Base-by-base conservation (phyloP, 2,888 invertebrate species). In the Nysson spinosus region DNA sequence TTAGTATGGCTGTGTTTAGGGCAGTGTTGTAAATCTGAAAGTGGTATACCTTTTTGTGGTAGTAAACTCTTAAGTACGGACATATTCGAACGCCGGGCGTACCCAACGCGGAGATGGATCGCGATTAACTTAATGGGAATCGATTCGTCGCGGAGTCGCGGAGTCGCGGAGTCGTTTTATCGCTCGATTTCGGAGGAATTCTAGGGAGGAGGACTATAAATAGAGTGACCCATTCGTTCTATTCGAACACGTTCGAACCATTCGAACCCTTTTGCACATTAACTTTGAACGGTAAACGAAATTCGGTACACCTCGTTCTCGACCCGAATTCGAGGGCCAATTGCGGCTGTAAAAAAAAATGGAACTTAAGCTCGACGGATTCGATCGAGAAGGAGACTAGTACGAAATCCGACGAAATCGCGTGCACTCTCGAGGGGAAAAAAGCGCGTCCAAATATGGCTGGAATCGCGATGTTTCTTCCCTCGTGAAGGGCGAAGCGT, bases 1-100 rank as follows among this genome's bases (percentile, higher is more conserved):
- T 89, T 89, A 88, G 89, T 88, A 89, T 89, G 90, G 89, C 90
- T 90, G 90, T 90, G 90, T 89, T 88, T 83, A 82, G 79, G 80
- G 79, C 82, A 83, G 81, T 82, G 83, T 82, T 84, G 81, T 83
- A 79, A 80, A 84, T 83, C 78, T 75, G 76, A 79, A 73, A 73
- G 72, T 74, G 74, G 73, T 70, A 73, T 74, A 80, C 72, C 75
- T 70, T 71, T n/a, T 80, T 74, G 71, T 72, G 73, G 75, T 82
- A 75, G 74, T 62, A 69, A 68, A 75, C 46, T 64, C 72, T 73
- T 75, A 72, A 77, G 65, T 68, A 67, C 61, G 74, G 58, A 77
- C 63, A 46, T n/a, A n/a, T 75, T 74, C 72, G 78, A 77, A 81
- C 69, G 75, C 75, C 52, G 55, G 20, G 69, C 78, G 75, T 73